Evolutionary conservation across 2,888 invertebrate species (phyloP).

Genomic region (Anagyrus pseudococci): DNA sequence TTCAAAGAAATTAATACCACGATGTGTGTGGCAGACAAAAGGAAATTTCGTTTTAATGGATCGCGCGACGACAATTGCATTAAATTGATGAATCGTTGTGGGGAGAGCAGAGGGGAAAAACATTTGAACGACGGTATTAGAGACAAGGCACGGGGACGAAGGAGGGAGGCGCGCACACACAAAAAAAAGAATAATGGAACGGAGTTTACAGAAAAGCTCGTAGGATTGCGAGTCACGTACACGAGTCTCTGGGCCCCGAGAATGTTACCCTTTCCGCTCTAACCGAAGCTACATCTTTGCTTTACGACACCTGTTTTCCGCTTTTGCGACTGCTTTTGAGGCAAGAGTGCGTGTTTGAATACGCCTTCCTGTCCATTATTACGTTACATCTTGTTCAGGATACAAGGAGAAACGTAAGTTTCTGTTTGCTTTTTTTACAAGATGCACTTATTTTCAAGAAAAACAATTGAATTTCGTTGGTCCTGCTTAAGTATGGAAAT

Average conservation of each 20-base stretch:
- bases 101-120: conserved; percentile 4
- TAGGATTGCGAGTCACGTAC: conserved; percentile 46
- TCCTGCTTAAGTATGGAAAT: too few relatives aligned
- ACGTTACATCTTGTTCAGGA: too few relatives aligned
- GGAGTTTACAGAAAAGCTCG: conserved; percentile 26
- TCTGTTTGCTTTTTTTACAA: too few relatives aligned
- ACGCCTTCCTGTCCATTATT: neutral
- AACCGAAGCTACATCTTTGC: conserved; percentile 46
- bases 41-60: neutral
- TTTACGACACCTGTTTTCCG: conserved; percentile 56
- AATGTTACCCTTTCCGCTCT: conserved; percentile 37
- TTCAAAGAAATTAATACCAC: too few relatives aligned
- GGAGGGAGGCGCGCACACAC: neutral
- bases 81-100: conserved; percentile 20
- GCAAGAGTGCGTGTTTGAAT: neutral
- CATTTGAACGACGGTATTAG: neutral
- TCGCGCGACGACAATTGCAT: conserved; percentile 11
- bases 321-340: conserved; percentile 20
- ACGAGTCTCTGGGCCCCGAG: conserved; percentile 35
- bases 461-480: too few relatives aligned
- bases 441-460: too few relatives aligned
- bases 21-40: neutral
- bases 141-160: neutral
- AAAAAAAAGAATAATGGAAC: neutral
- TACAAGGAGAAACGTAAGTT: too few relatives aligned